Percentiles rank a stretch among this genome's conserved stretches.
phyloP scores from a whole-genome alignment of 2,797 vertebrate genomes.

The Notoglanidium macrostoma region DNA sequence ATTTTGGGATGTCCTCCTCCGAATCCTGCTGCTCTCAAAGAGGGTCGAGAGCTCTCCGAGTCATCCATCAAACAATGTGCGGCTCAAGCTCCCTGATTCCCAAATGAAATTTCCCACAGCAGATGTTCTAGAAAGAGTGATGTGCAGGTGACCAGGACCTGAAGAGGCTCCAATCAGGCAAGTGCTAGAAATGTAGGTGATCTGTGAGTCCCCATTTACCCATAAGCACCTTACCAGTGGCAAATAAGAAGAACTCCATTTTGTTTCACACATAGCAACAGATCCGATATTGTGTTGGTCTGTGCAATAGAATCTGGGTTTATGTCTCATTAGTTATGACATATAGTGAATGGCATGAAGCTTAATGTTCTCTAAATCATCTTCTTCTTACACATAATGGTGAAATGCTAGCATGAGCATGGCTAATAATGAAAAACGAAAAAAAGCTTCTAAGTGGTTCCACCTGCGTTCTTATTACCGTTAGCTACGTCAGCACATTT shows the following conservation, averaged over 20 bases:
- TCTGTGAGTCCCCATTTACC: conserved; percentile 52
- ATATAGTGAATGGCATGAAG: not conserved
- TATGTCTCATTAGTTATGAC: conserved; percentile 16
- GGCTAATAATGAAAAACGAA: not conserved
- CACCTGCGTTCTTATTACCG: not conserved
- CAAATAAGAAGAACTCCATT: conserved; percentile 11
- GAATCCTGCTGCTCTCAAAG: conserved; percentile 55
- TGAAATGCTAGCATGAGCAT: conserved; percentile 1
- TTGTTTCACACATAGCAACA: not conserved
- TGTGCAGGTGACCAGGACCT: conserved; percentile 60
- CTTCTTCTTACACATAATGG: not conserved
- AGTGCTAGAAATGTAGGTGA: conserved; percentile 61
- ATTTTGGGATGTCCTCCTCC: conserved; percentile 61
- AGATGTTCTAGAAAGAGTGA: conserved; percentile 60
- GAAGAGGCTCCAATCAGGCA: conserved; percentile 62
- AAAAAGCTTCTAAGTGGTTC: not conserved
- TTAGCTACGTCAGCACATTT: conserved; percentile 26
- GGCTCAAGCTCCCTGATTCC: conserved; percentile 58
- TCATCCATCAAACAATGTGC: conserved; percentile 70
- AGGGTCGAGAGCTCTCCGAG: conserved; percentile 57
- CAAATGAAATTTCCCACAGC: conserved; percentile 71
- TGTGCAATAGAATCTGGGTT: not conserved
- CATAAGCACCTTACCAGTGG: not conserved
- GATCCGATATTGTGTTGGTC: not conserved
- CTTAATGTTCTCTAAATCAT: conserved; percentile 17